These are phyloP conservation scores for Phylloscopus trochilus DNA, from an alignment of 2,113 vertebrate genomes.

Conservation along the genomic window DNA sequence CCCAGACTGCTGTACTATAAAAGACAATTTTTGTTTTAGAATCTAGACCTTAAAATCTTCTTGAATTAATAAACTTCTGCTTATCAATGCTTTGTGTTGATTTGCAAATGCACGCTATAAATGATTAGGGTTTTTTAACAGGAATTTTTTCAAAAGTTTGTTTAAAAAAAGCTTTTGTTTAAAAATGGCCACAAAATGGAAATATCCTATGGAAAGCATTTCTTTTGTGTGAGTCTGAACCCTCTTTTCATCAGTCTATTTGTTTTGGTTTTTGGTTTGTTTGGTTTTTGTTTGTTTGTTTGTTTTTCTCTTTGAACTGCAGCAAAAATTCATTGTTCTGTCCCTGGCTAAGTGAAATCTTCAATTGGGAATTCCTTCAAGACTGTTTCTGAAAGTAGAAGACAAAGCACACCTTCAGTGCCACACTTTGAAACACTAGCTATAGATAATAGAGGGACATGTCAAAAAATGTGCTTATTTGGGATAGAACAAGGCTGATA, in stretches of 20 bases:
- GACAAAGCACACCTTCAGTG: not conserved
- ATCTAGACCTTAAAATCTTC: not conserved
- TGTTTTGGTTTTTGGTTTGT: not conserved
- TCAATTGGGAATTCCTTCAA: not conserved
- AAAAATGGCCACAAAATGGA: not conserved
- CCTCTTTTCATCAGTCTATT: not conserved
- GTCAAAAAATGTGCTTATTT: not conserved
- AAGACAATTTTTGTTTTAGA: not conserved
- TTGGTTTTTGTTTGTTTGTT: too few relatives aligned
- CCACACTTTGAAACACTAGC: not conserved
- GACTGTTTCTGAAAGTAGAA: not conserved
- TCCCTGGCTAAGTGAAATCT: not conserved
- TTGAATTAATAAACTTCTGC: not conserved
- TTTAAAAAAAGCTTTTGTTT: not conserved
- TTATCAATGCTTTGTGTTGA: not conserved
- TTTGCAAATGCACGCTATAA: not conserved
- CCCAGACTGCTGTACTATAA: not conserved
- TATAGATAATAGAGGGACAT: not conserved
- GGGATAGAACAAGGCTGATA: not conserved
- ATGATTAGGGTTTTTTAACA: not conserved
- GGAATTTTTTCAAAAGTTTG: not conserved
- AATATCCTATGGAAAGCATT: not conserved
- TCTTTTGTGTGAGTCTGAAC: not conserved
- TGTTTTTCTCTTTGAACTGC: not conserved
- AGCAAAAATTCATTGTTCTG: not conserved